Percentiles rank a stretch among this genome's conserved stretches.
phyloP scores from a whole-genome alignment of 2,797 vertebrate genomes.

The Halcyon smyrnensis region DNA sequence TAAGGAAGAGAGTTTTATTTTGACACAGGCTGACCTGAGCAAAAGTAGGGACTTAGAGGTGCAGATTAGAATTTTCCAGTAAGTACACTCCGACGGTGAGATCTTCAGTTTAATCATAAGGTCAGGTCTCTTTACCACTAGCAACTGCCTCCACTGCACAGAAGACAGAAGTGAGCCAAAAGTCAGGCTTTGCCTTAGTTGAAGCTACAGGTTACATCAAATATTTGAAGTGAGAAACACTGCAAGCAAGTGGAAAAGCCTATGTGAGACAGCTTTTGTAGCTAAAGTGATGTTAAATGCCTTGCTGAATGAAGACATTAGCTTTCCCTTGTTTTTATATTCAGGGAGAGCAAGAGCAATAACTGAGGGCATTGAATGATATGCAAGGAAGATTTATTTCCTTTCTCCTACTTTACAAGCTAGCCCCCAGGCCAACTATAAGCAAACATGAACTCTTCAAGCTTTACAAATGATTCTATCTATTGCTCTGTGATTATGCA shows the following conservation, averaged over 20 bases:
- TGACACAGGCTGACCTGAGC: background rate
- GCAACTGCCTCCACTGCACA: background rate
- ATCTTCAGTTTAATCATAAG: background rate
- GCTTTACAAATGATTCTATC: background rate
- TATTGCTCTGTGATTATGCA: background rate
- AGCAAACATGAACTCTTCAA: background rate
- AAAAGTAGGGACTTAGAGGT: background rate
- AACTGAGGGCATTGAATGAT: background rate
- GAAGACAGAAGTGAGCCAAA: background rate
- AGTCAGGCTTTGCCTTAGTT: background rate
- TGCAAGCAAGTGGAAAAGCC: background rate
- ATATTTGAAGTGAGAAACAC: background rate
- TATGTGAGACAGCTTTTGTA: background rate
- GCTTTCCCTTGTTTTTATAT: background rate
- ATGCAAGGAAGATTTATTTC: background rate
- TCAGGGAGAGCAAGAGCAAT: background rate
- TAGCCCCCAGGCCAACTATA: background rate
- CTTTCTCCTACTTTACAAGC: background rate
- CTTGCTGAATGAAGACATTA: background rate
- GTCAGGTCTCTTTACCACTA: background rate
- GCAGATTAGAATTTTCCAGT: background rate
- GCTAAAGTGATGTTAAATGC: background rate
- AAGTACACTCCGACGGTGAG: background rate
- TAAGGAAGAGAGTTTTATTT: background rate
- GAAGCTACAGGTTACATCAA: background rate